Conservation (phyloP, 2,888 invertebrate species). For the Asteroscopus sphinx region DNA sequence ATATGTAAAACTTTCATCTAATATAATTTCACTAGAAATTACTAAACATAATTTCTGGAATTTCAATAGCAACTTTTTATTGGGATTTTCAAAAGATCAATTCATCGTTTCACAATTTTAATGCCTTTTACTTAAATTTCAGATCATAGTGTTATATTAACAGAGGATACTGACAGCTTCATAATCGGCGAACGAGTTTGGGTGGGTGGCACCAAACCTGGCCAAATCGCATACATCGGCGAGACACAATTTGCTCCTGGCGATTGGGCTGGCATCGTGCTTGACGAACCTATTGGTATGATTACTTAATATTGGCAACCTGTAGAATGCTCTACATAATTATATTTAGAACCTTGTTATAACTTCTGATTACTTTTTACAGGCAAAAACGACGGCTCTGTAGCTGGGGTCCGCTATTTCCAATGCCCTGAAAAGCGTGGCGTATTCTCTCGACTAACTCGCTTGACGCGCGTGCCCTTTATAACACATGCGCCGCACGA, state of each 20-base stretch:
- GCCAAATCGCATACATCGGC: slow-evolving; percentile 97
- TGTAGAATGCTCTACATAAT: neutral
- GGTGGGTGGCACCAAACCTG: slow-evolving; percentile 97
- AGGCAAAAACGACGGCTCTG: slow-evolving; percentile 99
- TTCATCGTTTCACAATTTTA: slow-evolving; percentile 9
- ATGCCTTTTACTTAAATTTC: slow-evolving; percentile 66
- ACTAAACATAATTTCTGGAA: too few species aligned
- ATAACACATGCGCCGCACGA: slow-evolving; percentile 87
- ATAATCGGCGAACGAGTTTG: slow-evolving; percentile 98
- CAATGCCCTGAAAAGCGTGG: slow-evolving; percentile 97
- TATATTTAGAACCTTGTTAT: neutral
- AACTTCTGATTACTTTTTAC: slow-evolving; percentile 55
- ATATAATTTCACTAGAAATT: slow-evolving; percentile 42
- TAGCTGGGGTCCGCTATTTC: slow-evolving; percentile 97
- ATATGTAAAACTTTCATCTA: slow-evolving; percentile 63
- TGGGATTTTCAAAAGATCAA: slow-evolving; percentile 12
- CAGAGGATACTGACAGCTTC: slow-evolving; percentile 97
- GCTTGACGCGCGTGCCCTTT: slow-evolving; percentile 94
- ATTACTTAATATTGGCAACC: neutral
- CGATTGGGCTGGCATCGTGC: slow-evolving; percentile 99
- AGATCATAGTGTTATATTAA: slow-evolving; percentile 96
- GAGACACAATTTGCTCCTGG: slow-evolving; percentile 99
- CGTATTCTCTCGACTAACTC: slow-evolving; percentile 97
- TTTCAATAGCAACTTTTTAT: too few species aligned
- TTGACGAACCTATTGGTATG: slow-evolving; percentile 98